A percentile compares a stretch with the other conserved stretches of the same genome.
These are phyloP conservation scores for Catharus ustulatus DNA, from an alignment of 2,797 vertebrate species.

Conservation along the genomic window DNA sequence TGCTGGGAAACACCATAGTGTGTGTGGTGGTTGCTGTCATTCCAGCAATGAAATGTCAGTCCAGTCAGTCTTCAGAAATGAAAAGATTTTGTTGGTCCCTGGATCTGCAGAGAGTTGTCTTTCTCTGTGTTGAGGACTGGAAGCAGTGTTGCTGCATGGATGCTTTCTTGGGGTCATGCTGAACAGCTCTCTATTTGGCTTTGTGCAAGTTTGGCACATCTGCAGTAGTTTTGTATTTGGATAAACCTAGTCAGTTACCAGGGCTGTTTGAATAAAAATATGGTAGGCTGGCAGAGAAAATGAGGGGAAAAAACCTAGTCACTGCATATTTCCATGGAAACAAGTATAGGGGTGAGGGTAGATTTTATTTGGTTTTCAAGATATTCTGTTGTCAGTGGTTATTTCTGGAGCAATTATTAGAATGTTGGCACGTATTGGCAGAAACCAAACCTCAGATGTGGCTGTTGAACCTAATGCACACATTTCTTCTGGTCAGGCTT, in stretches of 20 bases:
- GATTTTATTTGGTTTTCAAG: no score
- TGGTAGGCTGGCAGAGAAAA: neutral
- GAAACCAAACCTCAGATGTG: neutral
- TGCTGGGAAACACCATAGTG: neutral
- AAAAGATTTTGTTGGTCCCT: neutral
- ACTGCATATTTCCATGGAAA: constrained; percentile 15
- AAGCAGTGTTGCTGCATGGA: neutral
- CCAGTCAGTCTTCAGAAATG: neutral
- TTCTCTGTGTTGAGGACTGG: neutral
- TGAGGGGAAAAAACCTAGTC: neutral
- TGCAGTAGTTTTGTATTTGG: neutral
- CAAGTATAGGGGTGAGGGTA: neutral
- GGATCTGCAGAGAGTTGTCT: neutral
- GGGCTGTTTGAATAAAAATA: neutral
- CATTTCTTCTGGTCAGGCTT: neutral
- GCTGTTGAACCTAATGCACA: neutral
- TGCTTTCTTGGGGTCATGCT: neutral
- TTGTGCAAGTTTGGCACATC: neutral
- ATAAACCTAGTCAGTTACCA: neutral
- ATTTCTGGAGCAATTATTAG: neutral
- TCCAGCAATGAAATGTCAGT: no score
- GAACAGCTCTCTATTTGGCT: neutral
- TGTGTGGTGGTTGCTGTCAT: neutral
- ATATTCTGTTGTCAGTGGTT: neutral
- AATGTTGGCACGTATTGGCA: neutral